These are phyloP conservation scores for Rhaphigaster nebulosa DNA, from an alignment of 2,888 invertebrate species.

Conservation along the genomic window DNA sequence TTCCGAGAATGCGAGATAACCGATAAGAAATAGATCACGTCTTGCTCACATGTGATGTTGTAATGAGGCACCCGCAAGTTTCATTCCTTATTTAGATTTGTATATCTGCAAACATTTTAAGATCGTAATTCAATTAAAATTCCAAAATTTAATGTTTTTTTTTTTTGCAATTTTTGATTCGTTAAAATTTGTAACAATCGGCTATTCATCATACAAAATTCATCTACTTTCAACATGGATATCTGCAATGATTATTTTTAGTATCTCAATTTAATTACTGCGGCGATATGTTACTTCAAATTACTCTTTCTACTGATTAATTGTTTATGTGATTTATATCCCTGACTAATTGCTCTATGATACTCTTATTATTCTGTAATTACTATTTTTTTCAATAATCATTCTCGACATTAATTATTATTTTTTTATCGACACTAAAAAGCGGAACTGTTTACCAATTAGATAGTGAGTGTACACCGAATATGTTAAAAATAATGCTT, in stretches of 20 bases:
- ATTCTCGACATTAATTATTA: background rate
- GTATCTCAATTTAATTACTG: background rate
- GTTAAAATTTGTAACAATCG: background rate
- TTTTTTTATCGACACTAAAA: background rate
- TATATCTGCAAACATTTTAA: background rate
- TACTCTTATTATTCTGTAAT: background rate
- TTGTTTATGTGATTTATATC: conserved; percentile 1
- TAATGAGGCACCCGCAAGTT: conserved; percentile 30
- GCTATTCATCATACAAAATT: background rate
- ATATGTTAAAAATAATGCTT: background rate
- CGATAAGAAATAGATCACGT: conserved; percentile 47
- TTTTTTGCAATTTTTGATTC: background rate
- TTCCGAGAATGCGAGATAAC: conserved; percentile 31
- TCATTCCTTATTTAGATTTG: conserved; percentile 18
- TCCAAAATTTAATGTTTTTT: background rate
- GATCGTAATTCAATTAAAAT: background rate
- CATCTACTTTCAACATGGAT: background rate
- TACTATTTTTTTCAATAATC: background rate
- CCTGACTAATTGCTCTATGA: background rate
- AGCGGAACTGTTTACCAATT: background rate
- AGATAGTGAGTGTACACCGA: background rate
- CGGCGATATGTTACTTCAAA: background rate
- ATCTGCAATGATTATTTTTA: background rate
- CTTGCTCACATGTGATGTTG: conserved; percentile 32
- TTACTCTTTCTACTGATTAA: background rate